Evolutionary conservation across 2,797 vertebrate species (phyloP), one percentile per base, ranked within the genome.

Genomic region (Dallia pectoralis): DNA sequence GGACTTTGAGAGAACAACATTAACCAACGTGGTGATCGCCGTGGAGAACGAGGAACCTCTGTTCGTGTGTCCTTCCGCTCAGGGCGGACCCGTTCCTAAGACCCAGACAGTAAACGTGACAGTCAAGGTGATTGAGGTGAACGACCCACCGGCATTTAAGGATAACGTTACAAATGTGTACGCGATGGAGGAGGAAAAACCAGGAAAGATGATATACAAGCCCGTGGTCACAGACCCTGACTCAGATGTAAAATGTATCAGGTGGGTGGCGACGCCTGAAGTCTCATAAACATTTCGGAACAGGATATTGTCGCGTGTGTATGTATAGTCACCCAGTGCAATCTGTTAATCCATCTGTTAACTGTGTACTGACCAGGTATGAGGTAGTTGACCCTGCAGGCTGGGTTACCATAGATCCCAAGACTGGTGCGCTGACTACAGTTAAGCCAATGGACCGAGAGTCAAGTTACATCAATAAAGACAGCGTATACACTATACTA

Each of bases 381-480:
- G 29, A 62, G 74, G 2, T 94, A 19, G 49, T 82, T 33, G 12
- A 96, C 76, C 90, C 88, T 6, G 93, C 85, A 2, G 25, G 73
- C 0, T 95, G 94, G 94, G 70, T 96, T 33, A 79, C 19, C 0
- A 56, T 96, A 62, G 91, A 96, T 75, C 36, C 83, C 61, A 84
- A 82, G 74, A 95, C 94, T 0, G 96, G 95, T 66, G 15, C 48
- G 15, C 67, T 97, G 5, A 91, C 49, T 68, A 72, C 94, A 40
- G 12, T 7, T 12, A 76, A 91, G 83, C 92, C 77, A 47, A 88
- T 95, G 82, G 94, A 96, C 84, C 82, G 87, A 40, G 95, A 96
- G 72, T 95, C 95, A 0, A 79, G 85, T 2, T 82, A 79, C 33
- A 88, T 96, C 15, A 81, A 90, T 9, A 71, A 74, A 0, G 0